phyloP scores from a whole-genome alignment of 2,888 invertebrate genomes.

The Schizaphis graminum region DNA sequence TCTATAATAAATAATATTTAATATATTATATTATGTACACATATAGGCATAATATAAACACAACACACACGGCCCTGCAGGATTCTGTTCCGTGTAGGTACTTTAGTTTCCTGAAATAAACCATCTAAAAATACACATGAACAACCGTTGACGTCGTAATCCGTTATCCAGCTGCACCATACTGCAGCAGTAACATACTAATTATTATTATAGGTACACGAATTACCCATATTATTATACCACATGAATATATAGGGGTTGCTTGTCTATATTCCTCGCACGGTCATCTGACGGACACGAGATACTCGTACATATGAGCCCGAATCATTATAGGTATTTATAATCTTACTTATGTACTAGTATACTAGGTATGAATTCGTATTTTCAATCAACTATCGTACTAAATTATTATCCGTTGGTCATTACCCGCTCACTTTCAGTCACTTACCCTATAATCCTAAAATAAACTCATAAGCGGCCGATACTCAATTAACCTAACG shows the following conservation, averaged over 20 bases:
- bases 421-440: too few species aligned
- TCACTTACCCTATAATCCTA: too few species aligned
- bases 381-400: too few species aligned
- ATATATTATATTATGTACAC: not conserved
- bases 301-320: not conserved
- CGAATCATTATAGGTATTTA: not conserved
- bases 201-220: not conserved
- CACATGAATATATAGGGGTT: not conserved
- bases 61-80: not conserved
- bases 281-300: too few species aligned
- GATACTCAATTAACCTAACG: too few species aligned
- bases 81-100: conserved; percentile 6
- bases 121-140: conserved; percentile 47
- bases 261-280: not conserved
- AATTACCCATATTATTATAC: not conserved
- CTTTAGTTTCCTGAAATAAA: conserved; percentile 43
- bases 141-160: not conserved
- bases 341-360: not conserved
- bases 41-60: not conserved
- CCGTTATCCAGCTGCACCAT: not conserved
- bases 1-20: not conserved
- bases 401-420: too few species aligned
- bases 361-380: too few species aligned
- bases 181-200: too few species aligned
- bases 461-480: too few species aligned